Evolutionary conservation across 2,888 invertebrate species (phyloP), one percentile per base, ranked within the genome.

Genomic region (Cosmia pyralina): DNA sequence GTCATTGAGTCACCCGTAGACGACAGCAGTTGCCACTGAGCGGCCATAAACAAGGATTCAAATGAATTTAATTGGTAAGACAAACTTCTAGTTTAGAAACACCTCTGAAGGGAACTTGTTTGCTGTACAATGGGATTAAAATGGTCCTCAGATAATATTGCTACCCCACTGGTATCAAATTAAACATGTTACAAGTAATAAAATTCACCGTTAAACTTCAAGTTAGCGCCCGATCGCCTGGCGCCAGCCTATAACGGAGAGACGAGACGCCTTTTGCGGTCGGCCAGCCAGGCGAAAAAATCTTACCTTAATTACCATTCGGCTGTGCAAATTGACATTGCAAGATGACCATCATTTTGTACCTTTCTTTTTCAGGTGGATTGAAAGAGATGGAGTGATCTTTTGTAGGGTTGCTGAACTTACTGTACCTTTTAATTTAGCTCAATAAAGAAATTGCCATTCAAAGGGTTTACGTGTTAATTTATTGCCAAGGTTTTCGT

Each of bases 181-280:
- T 77, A 83, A 82, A 73, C 60, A 72, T 69, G 72, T 79, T 80
- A 69, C 68, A 57, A 75, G 85, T 87, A 87, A 88, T 89, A 88
- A 90, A 89, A 88, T 86, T 72, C 79, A 88, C 90, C 89, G 91
- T 91, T 91, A 87, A 81, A 72, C 77, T 84, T 83, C 78, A 87
- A 86, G 87, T 81, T 70, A 60, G 77, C 81, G 79, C 66, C 72
- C 66, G 82, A 78, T 77, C 77, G 73, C 79, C 73, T 77, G 88
- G 91, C 90, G 92, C 92, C 92, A 88, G 87, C 60, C 85, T 59
- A 82, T 92, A 92, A 92, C 92, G 92, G 92, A 85, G 82, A 62
- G 85, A 53, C 83, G 65, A n/a, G n/a, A 74, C 84, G 83, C 87
- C 88, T 87, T 89, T 84, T 87, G 88, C 84, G 84, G 86, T 63